phyloP scores from a whole-genome alignment of 2,113 vertebrate species.

The Pangasianodon gigas region DNA sequence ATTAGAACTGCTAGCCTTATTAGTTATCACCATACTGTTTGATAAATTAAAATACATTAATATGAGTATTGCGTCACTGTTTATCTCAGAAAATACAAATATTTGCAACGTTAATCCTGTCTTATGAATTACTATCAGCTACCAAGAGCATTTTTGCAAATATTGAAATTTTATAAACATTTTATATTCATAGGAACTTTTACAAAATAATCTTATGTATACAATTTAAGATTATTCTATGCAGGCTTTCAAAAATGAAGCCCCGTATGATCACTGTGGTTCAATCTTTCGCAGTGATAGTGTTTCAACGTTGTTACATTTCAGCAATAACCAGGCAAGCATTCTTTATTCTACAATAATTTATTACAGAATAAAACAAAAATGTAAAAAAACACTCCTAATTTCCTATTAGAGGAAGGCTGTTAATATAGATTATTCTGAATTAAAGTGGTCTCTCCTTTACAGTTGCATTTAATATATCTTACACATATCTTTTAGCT shows the following conservation, averaged over 20 bases:
- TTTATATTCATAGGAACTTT: not conserved
- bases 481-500: not conserved
- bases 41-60: not conserved
- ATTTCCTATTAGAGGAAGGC: not conserved
- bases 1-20: not conserved
- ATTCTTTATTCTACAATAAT: not conserved
- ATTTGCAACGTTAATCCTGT: not conserved
- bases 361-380: constrained; percentile 29
- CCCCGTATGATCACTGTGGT: no score
- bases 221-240: not conserved
- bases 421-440: constrained; percentile 20
- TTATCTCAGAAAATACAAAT: not conserved
- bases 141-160: not conserved
- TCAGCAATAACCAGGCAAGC: not conserved
- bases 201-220: not conserved
- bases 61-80: not conserved
- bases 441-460: not conserved
- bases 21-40: not conserved
- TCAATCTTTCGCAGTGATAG: not conserved
- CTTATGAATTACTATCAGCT: not conserved
- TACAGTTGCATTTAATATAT: not conserved
- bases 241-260: not conserved
- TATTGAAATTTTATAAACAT: not conserved
- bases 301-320: not conserved
- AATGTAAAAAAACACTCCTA: not conserved